Evolutionary conservation across 1,140 invertebrate genomes (phyloP).

Genomic region (Pseudomyrmex dendroicus): DNA sequence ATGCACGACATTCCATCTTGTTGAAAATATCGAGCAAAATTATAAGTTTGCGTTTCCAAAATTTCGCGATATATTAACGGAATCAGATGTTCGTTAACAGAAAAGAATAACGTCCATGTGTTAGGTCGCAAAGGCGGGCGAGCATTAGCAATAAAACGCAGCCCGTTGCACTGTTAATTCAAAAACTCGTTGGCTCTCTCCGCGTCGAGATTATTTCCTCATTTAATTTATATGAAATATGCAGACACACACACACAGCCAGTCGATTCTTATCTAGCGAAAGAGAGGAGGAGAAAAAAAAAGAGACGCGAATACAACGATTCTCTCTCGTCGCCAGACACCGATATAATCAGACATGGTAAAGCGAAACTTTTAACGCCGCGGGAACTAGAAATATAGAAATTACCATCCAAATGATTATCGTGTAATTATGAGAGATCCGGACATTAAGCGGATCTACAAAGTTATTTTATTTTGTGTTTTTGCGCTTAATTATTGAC

Average conservation of each 20-base stretch:
- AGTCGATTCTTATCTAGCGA: conserved; percentile 39
- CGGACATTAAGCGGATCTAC: background rate
- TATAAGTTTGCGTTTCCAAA: conserved; percentile 12
- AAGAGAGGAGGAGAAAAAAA: background rate
- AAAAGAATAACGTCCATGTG: conserved; percentile 35
- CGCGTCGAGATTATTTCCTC: conserved; percentile 54
- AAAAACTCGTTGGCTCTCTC: conserved; percentile 43
- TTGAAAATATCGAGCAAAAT: background rate
- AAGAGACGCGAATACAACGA: conserved; percentile 19
- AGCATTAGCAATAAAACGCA: conserved; percentile 54
- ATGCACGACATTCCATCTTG: background rate
- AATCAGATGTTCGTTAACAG: conserved; percentile 59
- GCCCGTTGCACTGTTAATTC: conserved; percentile 48
- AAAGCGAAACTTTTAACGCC: conserved; percentile 48
- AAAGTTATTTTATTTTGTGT: conserved; percentile 16
- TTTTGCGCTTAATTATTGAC: background rate
- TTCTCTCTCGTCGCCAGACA: conserved; percentile 10
- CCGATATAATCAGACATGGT: conserved; percentile 45
- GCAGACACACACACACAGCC: background rate
- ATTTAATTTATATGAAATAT: conserved; percentile 58
- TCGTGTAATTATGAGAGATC: background rate
- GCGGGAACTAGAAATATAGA: conserved; percentile 11
- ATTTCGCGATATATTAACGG: conserved; percentile 32
- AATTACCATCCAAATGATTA: conserved; percentile 38
- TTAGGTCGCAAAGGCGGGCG: conserved; percentile 10